These are phyloP conservation scores for Globicephala melas DNA, from an alignment of 2,113 vertebrate species.

Conservation along the genomic window DNA sequence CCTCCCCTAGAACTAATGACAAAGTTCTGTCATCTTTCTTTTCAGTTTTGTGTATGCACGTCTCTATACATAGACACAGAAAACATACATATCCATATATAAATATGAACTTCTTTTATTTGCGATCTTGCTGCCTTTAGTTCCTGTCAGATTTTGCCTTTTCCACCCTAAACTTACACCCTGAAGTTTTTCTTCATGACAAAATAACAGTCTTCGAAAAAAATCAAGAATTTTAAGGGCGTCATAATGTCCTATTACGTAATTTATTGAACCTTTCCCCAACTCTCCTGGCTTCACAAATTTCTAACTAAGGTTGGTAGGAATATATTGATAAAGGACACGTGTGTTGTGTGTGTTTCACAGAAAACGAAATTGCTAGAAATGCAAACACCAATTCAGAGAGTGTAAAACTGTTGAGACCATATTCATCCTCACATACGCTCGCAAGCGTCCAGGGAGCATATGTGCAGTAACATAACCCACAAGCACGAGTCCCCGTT, in stretches of 20 bases:
- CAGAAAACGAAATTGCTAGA: no score
- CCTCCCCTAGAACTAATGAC: background rate
- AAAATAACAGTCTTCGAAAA: background rate
- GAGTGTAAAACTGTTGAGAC: rapidly evolving
- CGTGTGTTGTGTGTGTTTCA: background rate
- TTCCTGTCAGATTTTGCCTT: background rate
- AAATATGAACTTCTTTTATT: background rate
- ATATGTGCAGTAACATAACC: no score
- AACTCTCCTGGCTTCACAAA: background rate
- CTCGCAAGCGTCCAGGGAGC: background rate
- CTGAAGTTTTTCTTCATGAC: background rate
- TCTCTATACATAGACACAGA: background rate
- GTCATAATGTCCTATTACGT: background rate
- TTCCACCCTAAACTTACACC: background rate
- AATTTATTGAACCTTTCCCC: background rate
- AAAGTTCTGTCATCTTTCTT: background rate
- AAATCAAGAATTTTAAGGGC: background rate
- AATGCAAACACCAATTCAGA: rapidly evolving
- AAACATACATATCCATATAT: no score
- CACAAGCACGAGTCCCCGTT: rapidly evolving
- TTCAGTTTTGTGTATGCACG: background rate
- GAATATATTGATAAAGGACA: background rate
- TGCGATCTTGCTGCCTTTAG: background rate
- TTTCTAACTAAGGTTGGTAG: background rate
- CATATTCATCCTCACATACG: rapidly evolving